phyloP scores from a whole-genome alignment of 2,888 invertebrate species.

The Apamea crenata region DNA sequence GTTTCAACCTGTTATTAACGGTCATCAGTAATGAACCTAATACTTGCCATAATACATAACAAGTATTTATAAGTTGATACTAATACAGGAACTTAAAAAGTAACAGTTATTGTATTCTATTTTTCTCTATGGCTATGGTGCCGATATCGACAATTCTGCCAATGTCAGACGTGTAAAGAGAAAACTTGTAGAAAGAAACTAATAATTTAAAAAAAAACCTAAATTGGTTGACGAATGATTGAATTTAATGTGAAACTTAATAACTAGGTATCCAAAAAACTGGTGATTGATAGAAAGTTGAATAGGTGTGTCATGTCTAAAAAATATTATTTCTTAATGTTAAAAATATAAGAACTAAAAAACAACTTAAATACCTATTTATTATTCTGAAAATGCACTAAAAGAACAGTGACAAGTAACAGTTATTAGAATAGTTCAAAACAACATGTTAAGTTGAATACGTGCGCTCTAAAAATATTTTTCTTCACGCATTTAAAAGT shows the following conservation, averaged over 20 bases:
- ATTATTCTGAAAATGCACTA: slow-evolving; percentile 8
- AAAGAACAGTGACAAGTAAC: slow-evolving; percentile 23
- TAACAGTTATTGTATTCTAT: slow-evolving; percentile 15
- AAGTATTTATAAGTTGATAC: slow-evolving; percentile 6
- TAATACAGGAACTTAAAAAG: slow-evolving; percentile 26
- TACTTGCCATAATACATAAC: slow-evolving; percentile 37
- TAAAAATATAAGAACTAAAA: not conserved
- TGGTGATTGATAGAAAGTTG: not conserved
- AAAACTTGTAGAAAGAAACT: not conserved
- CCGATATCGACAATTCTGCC: not conserved
- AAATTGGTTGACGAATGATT: not conserved
- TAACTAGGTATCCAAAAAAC: not conserved
- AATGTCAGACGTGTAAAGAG: not conserved
- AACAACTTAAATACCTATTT: not conserved
- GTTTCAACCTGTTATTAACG: slow-evolving; percentile 73
- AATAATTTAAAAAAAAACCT: not conserved
- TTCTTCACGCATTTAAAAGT: slow-evolving; percentile 29
- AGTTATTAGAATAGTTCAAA: slow-evolving; percentile 12
- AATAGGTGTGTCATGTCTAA: not conserved
- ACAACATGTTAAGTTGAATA: not conserved
- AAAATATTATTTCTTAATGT: too few species aligned
- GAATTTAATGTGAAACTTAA: not conserved
- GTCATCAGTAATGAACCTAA: slow-evolving; percentile 68
- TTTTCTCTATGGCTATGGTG: not conserved
- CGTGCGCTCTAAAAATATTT: slow-evolving; percentile 13